Evolutionary conservation across 2,797 vertebrate genomes (phyloP).

Genomic region (Sebastes flavidus): DNA sequence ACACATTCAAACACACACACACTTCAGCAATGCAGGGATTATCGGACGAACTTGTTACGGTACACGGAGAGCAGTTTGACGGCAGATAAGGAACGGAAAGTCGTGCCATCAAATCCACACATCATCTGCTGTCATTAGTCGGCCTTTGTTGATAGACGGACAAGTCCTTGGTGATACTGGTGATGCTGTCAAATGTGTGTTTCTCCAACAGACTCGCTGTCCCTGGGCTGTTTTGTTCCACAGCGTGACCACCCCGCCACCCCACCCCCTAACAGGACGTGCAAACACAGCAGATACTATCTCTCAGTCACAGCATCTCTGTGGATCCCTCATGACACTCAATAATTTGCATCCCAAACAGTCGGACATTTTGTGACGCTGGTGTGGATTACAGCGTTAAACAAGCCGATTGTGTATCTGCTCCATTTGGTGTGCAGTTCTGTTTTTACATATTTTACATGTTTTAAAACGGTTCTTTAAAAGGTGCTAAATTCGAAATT

Average conservation of each 20-base stretch:
- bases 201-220: slow-evolving; percentile 24
- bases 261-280: slow-evolving; percentile 35
- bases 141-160: slow-evolving; percentile 33
- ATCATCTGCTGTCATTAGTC: slow-evolving; percentile 23
- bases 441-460: background rate
- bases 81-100: slow-evolving; percentile 47
- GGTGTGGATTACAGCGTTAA: background rate
- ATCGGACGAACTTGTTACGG: slow-evolving; percentile 40
- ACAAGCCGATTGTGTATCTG: background rate
- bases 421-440: background rate
- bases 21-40: slow-evolving; percentile 2
- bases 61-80: slow-evolving; percentile 18
- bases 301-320: slow-evolving; percentile 14
- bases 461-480: background rate
- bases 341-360: slow-evolving; percentile 52
- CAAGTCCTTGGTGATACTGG: slow-evolving; percentile 16
- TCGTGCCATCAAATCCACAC: slow-evolving; percentile 9
- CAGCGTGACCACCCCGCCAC: background rate
- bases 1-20: slow-evolving; percentile 5
- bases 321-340: slow-evolving; percentile 25
- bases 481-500: too few species aligned
- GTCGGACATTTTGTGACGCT: slow-evolving; percentile 12
- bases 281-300: slow-evolving; percentile 58
- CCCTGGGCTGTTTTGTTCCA: slow-evolving; percentile 49
- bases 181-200: slow-evolving; percentile 37